Base-by-base conservation (phyloP, 37 sponge, comb jelly and placozoan genomes). In the Spongilla lacustris region DNA sequence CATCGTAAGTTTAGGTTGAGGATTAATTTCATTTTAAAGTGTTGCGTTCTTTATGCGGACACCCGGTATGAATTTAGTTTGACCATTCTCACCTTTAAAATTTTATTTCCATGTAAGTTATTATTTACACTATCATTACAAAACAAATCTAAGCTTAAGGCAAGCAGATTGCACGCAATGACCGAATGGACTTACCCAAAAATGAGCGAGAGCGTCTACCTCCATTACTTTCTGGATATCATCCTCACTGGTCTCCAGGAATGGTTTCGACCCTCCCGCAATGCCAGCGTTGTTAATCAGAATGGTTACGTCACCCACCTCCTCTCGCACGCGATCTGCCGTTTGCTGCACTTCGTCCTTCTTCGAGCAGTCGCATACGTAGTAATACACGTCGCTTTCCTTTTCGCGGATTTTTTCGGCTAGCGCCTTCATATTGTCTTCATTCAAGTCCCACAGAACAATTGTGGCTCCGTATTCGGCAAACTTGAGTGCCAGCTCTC, bases 211-310 rank as follows among this genome's bases (percentile, higher is more conserved):
- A 13, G 50, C 36, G 85, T 94, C 92, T 3, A 94, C 89, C 2
- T 30, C 77, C 29, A 68, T 34, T 0, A 77, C 78, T 24, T 35
- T 32, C 36, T 86, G 84, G n/a, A 94, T 48, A 28, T 83, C 36
- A 3, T 67, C 34, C 38, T 80, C 83, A 33, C 76, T 81, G 33
- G 33, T 27, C 3, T 69, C 70, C 4, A 11, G 70, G 34, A 31
- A 17, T 8, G 34, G 67, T 69, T 91, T 91, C n/a, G n/a, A n/a
- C 19, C 91, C 95, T 10, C 36, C 68, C 34, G 92, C 85, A 33
- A 93, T 83, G 0, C 95, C 95, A 21, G 95, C 95, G 82, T 94
- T 94, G 86, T 94, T 94, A 17, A 94, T 84, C 23, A 94, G 69
- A 25, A 94, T 84, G 11, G 91, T 78, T 14, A 94, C 89, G 77